phyloP scores from a whole-genome alignment of 1,140 invertebrate genomes.

The Eumeta japonica region DNA sequence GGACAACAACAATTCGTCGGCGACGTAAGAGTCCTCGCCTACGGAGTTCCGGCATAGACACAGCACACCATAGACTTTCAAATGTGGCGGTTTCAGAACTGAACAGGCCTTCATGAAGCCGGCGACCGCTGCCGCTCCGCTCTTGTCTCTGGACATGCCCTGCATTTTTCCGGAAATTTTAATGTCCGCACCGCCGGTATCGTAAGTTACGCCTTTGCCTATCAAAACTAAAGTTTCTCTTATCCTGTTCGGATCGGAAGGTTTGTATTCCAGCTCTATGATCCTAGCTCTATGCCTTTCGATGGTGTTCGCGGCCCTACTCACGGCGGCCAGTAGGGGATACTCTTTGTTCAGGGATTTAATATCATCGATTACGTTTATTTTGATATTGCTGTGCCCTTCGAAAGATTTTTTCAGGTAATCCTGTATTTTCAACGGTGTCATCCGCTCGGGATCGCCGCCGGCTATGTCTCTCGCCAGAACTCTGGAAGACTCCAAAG shows the following conservation, averaged over 20 bases:
- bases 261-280: constrained; percentile 80
- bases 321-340: constrained; percentile 87
- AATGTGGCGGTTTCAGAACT: constrained; percentile 66
- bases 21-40: constrained; percentile 86
- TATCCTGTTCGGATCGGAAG: constrained; percentile 57
- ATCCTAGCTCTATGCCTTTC: constrained; percentile 79
- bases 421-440: constrained; percentile 70
- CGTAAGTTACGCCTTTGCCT: constrained; percentile 96
- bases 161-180: constrained; percentile 86
- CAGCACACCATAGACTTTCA: constrained; percentile 84
- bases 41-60: constrained; percentile 90
- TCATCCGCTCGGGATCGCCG: constrained; percentile 92
- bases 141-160: constrained; percentile 96
- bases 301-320: constrained; percentile 78
- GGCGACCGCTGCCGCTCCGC: constrained; percentile 90
- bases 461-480: constrained; percentile 60
- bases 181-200: constrained; percentile 87
- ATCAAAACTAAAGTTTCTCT: constrained; percentile 82
- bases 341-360: constrained; percentile 73
- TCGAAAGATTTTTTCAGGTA: constrained; percentile 76
- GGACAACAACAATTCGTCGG: constrained; percentile 87
- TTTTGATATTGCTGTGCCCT: constrained; percentile 57
- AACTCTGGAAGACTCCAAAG: constrained; percentile 64
- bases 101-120: constrained; percentile 80
- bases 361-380: constrained; percentile 73